Percentiles rank a stretch among this genome's conserved stretches.
Evolutionary conservation across 1,140 invertebrate genomes (phyloP).

Genomic region (Druon quercuslanigerum): DNA sequence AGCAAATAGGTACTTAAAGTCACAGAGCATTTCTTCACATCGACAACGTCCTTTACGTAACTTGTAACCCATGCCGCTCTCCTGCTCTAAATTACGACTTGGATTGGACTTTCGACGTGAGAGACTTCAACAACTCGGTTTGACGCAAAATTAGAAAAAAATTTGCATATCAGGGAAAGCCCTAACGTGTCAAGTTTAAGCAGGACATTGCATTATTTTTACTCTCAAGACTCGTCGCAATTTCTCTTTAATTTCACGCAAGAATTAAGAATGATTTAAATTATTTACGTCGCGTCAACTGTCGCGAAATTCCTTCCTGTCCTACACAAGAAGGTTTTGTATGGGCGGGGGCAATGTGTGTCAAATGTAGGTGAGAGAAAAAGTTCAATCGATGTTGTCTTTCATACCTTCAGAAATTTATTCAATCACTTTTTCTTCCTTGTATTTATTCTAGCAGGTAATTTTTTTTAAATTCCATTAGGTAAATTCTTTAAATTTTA

Average conservation of each 20-base stretch:
- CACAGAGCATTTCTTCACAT: conserved; percentile 65
- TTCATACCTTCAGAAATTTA: too few species aligned
- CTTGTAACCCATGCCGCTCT: conserved; percentile 47
- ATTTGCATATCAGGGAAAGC: conserved; percentile 4
- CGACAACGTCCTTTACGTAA: conserved; percentile 68
- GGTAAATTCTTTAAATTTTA: too few species aligned
- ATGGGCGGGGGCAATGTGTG: too few species aligned
- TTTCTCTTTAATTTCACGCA: neutral
- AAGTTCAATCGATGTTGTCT: too few species aligned
- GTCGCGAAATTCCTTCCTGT: too few species aligned
- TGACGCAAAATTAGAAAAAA: conserved; percentile 23
- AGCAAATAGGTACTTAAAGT: conserved; percentile 42
- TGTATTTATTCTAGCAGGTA: too few species aligned
- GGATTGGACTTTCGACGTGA: conserved; percentile 60
- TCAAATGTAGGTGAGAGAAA: too few species aligned
- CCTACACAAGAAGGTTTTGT: too few species aligned
- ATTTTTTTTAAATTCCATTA: too few species aligned
- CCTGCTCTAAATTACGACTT: conserved; percentile 51
- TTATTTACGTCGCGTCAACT: neutral
- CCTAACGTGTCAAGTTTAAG: conserved; percentile 14
- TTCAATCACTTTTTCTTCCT: too few species aligned
- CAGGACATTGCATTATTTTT: neutral
- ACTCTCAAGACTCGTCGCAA: neutral
- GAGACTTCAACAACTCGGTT: neutral
- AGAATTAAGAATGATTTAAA: neutral